Conservation (phyloP, 2,797 vertebrate genomes). For the Vespertilio murinus region DNA sequence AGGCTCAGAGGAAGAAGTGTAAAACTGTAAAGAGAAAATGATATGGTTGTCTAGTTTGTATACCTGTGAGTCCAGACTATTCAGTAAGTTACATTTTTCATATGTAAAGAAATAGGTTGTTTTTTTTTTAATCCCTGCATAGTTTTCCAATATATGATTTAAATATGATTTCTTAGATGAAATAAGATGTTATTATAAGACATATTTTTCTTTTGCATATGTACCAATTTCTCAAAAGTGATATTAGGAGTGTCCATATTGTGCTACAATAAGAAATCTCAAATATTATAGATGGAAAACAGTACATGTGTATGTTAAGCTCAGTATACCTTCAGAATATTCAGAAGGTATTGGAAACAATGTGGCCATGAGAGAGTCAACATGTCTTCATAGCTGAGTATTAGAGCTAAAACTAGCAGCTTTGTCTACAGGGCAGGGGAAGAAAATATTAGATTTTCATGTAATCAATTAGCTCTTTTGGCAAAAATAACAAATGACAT, state of each 20-base stretch:
- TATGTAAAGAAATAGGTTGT: background rate
- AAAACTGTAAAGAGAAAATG: background rate
- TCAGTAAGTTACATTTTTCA: background rate
- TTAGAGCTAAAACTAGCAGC: background rate
- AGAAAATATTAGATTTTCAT: background rate
- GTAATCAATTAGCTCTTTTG: background rate
- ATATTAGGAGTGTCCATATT: background rate
- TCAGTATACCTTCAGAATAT: background rate
- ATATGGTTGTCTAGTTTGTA: background rate
- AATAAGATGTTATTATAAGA: background rate
- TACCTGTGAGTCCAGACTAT: background rate
- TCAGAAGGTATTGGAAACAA: background rate
- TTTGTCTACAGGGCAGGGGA: background rate
- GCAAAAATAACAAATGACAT: background rate
- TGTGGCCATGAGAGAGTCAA: rapidly evolving
- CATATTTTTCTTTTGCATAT: background rate
- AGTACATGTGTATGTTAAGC: background rate
- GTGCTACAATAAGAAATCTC: background rate
- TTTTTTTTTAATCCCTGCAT: background rate
- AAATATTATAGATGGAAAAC: background rate
- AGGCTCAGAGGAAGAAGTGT: background rate
- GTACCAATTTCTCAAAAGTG: background rate
- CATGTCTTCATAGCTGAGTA: background rate
- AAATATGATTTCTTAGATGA: background rate
- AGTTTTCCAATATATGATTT: background rate